These are phyloP conservation scores for Egretta garzetta DNA, from an alignment of 2,113 vertebrate species.

Conservation along the genomic window DNA sequence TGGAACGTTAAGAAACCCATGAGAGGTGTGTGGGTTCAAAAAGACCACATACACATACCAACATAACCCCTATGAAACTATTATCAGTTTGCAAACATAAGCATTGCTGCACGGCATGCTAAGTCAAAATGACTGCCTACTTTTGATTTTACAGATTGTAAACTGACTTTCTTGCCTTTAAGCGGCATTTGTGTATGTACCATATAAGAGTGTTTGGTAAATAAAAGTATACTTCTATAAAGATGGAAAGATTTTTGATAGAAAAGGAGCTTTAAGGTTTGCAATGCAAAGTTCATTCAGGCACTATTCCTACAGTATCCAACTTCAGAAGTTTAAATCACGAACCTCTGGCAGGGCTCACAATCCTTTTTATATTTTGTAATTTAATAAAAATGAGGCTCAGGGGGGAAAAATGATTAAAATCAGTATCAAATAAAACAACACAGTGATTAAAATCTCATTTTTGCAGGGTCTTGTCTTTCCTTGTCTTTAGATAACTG, in stretches of 20 bases:
- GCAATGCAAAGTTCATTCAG: background rate
- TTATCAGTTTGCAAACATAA: background rate
- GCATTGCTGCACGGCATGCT: background rate
- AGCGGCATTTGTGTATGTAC: background rate
- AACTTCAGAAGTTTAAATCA: background rate
- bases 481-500: conserved; percentile 51
- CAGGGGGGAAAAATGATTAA: background rate
- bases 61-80: background rate
- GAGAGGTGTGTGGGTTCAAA: background rate
- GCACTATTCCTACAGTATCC: background rate
- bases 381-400: conserved; percentile 56
- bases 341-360: background rate
- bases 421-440: conserved; percentile 43
- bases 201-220: background rate
- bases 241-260: background rate
- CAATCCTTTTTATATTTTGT: conserved; percentile 36
- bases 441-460: conserved; percentile 49
- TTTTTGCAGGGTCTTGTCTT: conserved; percentile 48
- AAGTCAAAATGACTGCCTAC: background rate
- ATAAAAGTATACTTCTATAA: background rate
- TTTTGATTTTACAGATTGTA: background rate
- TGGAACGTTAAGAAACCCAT: background rate
- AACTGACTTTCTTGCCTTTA: background rate
- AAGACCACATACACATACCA: background rate
- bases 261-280: background rate